Conservation (phyloP, 2,113 vertebrate genomes). For the Raja brachyura region DNA sequence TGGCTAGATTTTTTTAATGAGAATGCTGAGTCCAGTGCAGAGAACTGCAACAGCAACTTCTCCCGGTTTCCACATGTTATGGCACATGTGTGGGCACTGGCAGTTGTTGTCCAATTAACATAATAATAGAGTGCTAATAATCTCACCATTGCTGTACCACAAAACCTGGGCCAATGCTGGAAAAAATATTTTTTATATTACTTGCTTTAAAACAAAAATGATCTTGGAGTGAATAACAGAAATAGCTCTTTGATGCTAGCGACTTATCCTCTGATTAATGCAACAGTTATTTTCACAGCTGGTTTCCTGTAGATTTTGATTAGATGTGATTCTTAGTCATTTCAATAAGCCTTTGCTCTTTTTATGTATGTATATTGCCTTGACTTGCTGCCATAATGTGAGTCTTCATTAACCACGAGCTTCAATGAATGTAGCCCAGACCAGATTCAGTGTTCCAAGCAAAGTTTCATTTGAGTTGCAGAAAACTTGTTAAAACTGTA, state of each 20-base stretch:
- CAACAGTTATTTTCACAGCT: conserved; percentile 34
- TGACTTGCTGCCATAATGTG: neutral
- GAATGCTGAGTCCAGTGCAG: neutral
- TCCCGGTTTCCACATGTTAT: too few species aligned
- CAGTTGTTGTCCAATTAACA: neutral
- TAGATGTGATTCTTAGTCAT: conserved; percentile 14
- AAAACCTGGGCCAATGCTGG: neutral
- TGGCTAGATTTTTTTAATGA: neutral
- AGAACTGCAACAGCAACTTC: neutral
- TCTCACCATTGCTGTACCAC: neutral
- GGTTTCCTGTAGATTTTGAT: conserved; percentile 36
- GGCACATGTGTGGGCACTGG: neutral
- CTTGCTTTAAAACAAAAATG: neutral
- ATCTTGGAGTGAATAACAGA: neutral
- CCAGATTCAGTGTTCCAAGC: neutral
- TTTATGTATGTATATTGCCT: neutral
- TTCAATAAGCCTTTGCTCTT: neutral
- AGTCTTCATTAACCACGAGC: neutral
- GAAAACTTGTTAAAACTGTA: conserved; percentile 8
- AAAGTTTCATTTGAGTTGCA: neutral
- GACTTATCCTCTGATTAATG: conserved; percentile 1
- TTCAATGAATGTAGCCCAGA: neutral
- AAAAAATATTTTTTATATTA: neutral
- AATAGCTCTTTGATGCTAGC: neutral
- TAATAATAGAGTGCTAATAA: neutral